Evolutionary conservation across 2,888 invertebrate species (phyloP).

Genomic region (Heliconius cydno): DNA sequence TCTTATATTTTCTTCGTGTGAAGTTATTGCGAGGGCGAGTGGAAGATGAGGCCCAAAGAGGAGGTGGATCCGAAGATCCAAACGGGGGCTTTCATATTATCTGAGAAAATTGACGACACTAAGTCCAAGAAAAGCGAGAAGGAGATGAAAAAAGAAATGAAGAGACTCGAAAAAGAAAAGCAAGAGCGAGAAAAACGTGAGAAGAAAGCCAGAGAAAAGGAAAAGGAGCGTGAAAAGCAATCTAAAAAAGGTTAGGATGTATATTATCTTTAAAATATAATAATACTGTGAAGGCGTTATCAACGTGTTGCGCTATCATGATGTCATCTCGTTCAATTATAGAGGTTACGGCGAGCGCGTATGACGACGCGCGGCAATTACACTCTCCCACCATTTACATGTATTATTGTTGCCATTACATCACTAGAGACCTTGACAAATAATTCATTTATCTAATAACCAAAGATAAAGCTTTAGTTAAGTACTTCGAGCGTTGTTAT

Average conservation of each 20-base stretch:
- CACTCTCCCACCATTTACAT: constrained; percentile 57
- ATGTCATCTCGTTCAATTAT: constrained; percentile 65
- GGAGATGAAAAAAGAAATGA: constrained; percentile 81
- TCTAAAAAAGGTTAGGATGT: constrained; percentile 71
- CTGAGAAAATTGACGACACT: constrained; percentile 82
- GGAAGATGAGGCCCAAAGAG: constrained; percentile 77
- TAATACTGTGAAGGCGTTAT: constrained; percentile 32
- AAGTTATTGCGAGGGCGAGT: constrained; percentile 54
- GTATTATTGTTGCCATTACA: constrained; percentile 69
- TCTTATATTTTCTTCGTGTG: constrained; percentile 63
- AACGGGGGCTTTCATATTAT: constrained; percentile 81
- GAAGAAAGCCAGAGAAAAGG: constrained; percentile 80
- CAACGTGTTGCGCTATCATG: constrained; percentile 59
- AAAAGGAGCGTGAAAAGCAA: constrained; percentile 77
- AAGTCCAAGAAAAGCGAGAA: constrained; percentile 78
- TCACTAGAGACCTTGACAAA: constrained; percentile 70
- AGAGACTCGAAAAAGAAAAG: constrained; percentile 78
- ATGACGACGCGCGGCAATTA: constrained; percentile 55
- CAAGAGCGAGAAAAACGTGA: constrained; percentile 78
- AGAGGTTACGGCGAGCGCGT: constrained; percentile 57
- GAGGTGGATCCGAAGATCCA: constrained; percentile 76
- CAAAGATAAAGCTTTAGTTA: constrained; percentile 30
- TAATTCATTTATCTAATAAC: constrained; percentile 64
- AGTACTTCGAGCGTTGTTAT: constrained; percentile 29
- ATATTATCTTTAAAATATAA: constrained; percentile 25